Base-by-base conservation (phyloP, 2,888 invertebrate genomes). In the Rutpela maculata region DNA sequence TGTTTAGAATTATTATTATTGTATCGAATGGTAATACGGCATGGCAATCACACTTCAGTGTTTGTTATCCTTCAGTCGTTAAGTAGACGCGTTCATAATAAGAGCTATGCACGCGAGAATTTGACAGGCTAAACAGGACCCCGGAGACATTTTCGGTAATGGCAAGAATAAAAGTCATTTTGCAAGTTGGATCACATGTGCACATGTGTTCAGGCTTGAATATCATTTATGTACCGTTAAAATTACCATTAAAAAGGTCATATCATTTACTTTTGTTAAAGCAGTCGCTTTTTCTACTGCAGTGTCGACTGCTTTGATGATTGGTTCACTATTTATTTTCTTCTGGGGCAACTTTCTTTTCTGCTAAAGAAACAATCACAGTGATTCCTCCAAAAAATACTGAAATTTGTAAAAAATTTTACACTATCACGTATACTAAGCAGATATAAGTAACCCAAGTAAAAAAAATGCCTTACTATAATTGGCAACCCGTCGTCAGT, bases 1-100 rank as follows among this genome's bases (percentile, higher is more conserved):
- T 62, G 73, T 74, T 72, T 71, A 63, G 72, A 73, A 75, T 75
- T 75, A 75, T 75, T 71, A 75, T 78, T 57, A 56, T 69, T 57
- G 57, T 57, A 59, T 69, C 59, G 69, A 56, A 69, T 57, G 35
- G 68, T 56, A 57, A 68, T 68, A 31, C 68, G 35, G 68, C 55
- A 56, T 50, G 57, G 69, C 55, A 69, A 56, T 57, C 65, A 43
- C 65, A 57, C 57, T 56, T 18, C 18, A 57, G 35, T 10, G 59
- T 69, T 69, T 69, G 57, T 17, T 57, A 57, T 69, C 57, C 69
- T 31, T 57, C 57, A 57, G 56, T 69, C 35, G 69, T 69, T 69
- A 26, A 31, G 38, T 70, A 11, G 60, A 72, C 60, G 62, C 63
- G 62, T 43, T 31, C 50, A 18, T 72, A 72, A 72, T 63, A 62